Conservation (phyloP, 2,797 vertebrate genomes). For the Dendrocincla tyrannina region DNA sequence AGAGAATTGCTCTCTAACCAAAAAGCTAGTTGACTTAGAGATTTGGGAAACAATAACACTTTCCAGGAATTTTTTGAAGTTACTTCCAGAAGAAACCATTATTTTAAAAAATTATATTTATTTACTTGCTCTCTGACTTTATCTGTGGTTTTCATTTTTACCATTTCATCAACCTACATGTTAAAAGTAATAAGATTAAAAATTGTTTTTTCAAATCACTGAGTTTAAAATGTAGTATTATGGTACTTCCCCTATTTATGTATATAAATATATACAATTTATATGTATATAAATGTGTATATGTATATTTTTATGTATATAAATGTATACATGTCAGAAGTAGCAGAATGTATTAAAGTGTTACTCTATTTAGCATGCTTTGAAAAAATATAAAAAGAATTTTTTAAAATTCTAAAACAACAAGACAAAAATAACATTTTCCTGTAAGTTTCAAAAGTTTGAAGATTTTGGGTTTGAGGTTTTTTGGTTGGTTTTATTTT, state of each 20-base stretch:
- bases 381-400: not conserved
- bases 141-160: not conserved
- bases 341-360: not conserved
- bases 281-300: too few relatives aligned
- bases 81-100: not conserved
- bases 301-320: not conserved
- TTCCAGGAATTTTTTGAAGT: not conserved
- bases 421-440: not conserved
- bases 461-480: accelerated
- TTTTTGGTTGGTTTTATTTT: too few relatives aligned
- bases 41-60: not conserved
- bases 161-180: not conserved
- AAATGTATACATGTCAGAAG: not conserved
- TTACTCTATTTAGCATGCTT: not conserved
- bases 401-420: not conserved
- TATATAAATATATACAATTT: not conserved
- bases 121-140: not conserved
- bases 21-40: not conserved
- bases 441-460: not conserved
- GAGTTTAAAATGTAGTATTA: not conserved
- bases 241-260: not conserved
- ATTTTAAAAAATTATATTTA: accelerated
- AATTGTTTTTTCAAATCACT: not conserved
- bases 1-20: not conserved
- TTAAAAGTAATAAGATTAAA: not conserved